These are phyloP conservation scores for Cyclophora albipunctata DNA, from an alignment of 2,888 invertebrate genomes.

Conservation along the genomic window DNA sequence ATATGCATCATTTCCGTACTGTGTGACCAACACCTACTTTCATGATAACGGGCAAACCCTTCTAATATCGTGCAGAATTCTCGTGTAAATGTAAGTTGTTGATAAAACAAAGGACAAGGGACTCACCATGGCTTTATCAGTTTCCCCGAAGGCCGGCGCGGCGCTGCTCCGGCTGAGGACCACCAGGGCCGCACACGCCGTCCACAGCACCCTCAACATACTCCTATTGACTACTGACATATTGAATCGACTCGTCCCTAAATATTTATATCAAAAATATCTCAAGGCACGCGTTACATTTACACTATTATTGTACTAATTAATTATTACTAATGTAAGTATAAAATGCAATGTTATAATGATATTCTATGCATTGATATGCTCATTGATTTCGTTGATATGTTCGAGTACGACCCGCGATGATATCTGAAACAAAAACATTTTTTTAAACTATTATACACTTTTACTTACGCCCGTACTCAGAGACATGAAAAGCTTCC, in stretches of 20 bases:
- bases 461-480: too few species aligned
- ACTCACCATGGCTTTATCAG: constrained; percentile 67
- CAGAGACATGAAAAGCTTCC: too few species aligned
- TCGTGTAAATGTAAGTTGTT: background rate
- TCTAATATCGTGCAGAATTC: too few species aligned
- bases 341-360: constrained; percentile 4
- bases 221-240: constrained; percentile 54
- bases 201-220: constrained; percentile 54
- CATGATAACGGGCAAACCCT: too few species aligned
- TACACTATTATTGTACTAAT: constrained; percentile 33
- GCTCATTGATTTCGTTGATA: constrained; percentile 35
- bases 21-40: too few species aligned
- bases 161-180: constrained; percentile 55
- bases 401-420: constrained; percentile 34
- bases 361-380: constrained; percentile 31
- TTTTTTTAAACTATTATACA: constrained; percentile 5
- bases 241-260: constrained; percentile 28
- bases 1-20: too few species aligned
- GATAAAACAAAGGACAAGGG: constrained; percentile 4
- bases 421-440: constrained; percentile 55
- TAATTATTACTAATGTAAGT: constrained; percentile 18
- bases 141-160: constrained; percentile 57
- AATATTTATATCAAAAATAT: constrained; percentile 46
- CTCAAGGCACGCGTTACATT: constrained; percentile 45
- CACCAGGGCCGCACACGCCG: constrained; percentile 40